A percentile compares a stretch with the other conserved stretches of the same genome.
Conservation (phyloP, 2,888 invertebrate species). For the Euproctis similis region DNA sequence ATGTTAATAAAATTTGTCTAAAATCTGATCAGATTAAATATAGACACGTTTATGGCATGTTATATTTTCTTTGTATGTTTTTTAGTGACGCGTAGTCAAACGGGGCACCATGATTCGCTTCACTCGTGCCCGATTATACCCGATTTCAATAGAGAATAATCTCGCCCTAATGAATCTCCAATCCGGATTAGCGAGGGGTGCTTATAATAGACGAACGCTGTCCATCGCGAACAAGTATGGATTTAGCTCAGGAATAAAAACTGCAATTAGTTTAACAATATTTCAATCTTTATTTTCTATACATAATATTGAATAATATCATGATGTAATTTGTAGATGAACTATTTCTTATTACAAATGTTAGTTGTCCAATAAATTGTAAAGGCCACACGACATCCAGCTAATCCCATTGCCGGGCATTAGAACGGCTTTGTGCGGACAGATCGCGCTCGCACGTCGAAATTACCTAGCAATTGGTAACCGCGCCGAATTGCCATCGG, state of each 20-base stretch:
- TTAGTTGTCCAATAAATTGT: constrained; percentile 66
- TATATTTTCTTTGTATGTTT: too few species aligned
- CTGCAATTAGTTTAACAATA: constrained; percentile 65
- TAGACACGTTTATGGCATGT: too few species aligned
- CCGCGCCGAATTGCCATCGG: constrained; percentile 66
- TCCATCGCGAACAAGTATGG: constrained; percentile 56
- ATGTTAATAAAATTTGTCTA: too few species aligned
- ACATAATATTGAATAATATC: too few species aligned
- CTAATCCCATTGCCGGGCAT: constrained; percentile 73
- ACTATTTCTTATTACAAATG: constrained; percentile 42
- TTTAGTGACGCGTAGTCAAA: background rate
- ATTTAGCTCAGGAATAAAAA: constrained; percentile 64
- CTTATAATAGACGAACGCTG: constrained; percentile 57
- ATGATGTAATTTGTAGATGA: constrained; percentile 15
- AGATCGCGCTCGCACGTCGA: constrained; percentile 69
- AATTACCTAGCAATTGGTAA: constrained; percentile 75
- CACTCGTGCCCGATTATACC: constrained; percentile 55
- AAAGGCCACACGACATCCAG: constrained; percentile 61
- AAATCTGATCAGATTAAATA: too few species aligned
- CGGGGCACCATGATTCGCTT: constrained; percentile 31
- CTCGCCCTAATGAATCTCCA: constrained; percentile 75
- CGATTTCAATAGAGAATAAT: constrained; percentile 76
- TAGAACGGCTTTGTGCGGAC: constrained; percentile 71
- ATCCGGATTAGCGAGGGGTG: constrained; percentile 69
- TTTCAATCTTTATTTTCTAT: too few species aligned